A percentile compares a stretch with the other conserved stretches of the same genome.
phyloP scores from a whole-genome alignment of 2,888 invertebrate genomes.

The Flabesymbios commensalis region DNA sequence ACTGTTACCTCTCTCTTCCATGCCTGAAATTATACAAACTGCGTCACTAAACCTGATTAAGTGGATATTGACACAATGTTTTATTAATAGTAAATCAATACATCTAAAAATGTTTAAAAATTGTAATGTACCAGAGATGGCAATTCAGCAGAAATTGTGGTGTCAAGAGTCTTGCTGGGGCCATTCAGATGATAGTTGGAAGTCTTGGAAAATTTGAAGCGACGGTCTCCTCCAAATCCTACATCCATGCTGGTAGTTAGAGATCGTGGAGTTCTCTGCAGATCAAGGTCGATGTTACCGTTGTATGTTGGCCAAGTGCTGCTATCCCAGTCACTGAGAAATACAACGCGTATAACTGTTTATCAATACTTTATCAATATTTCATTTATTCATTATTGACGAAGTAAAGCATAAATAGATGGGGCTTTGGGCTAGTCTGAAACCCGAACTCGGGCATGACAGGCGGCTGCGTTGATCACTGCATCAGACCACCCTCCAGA shows the following conservation, averaged over 20 bases:
- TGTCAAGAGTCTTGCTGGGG: conserved; percentile 13
- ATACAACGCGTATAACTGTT: not conserved
- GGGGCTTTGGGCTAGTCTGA: too few relatives aligned
- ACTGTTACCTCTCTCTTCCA: conserved; percentile 16
- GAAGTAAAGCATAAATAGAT: too few relatives aligned
- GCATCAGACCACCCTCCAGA: too few relatives aligned
- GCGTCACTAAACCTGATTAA: too few relatives aligned
- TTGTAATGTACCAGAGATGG: too few relatives aligned
- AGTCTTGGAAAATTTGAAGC: conserved; percentile 12
- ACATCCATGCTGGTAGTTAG: conserved; percentile 15
- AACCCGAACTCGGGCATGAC: too few relatives aligned
- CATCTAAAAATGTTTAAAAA: too few relatives aligned
- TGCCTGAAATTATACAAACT: too few relatives aligned
- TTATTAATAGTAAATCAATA: too few relatives aligned
- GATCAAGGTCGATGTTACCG: conserved; percentile 19
- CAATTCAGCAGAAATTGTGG: too few relatives aligned
- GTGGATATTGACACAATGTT: too few relatives aligned
- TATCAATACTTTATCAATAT: not conserved
- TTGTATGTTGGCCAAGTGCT: conserved; percentile 20
- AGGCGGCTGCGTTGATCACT: too few relatives aligned
- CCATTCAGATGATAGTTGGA: conserved; percentile 9
- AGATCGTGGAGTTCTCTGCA: not conserved
- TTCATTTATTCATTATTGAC: not conserved
- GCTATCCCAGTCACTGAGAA: conserved; percentile 19
- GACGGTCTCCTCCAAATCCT: conserved; percentile 16